Evolutionary conservation across 2,113 vertebrate species (phyloP), one percentile per base, ranked within the genome.

Genomic region (Phyllopteryx taeniolatus): DNA sequence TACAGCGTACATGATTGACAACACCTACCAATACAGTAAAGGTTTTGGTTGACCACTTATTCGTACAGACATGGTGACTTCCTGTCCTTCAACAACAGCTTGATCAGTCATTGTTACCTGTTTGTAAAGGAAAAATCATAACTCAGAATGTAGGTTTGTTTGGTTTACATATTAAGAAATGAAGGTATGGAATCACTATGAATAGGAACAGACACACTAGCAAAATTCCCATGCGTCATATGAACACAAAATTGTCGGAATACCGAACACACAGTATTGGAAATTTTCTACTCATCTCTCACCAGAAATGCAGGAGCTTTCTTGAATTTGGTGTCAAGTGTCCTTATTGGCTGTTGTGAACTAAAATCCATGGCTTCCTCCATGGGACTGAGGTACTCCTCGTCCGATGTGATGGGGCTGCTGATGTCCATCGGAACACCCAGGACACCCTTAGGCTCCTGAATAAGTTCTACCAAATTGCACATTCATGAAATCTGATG

Each of bases 401-500:
- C 98, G 0, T 99, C 98, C 0, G 98, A 99, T 13, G 98, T 98
- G 83, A 98, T 95, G 15, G 97, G 97, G 80, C 98, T 99, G 93
- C 92, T 94, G 83, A 96, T 88, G 17, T 95, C 94, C 79, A 91
- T 83, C 42, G 89, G 91, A 62, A 94, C 76, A 4, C 90, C 68
- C 75, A 94, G 78, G 77, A 84, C 86, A 39, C 88, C 83, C 74
- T 77, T 92, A 71, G 85, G 86, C 68, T 92, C 91, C 65, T 88
- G 88, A 20, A 68, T 76, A 53, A 83, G 78, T 47, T 87, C 93
- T 94, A 51, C 17, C 51, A 86, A 75, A 78, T 5, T 60, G 22
- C 56, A 62, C 6, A 35, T 63, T n/a, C 15, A 4, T 56, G n/a
- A 39, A 15, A 1, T 39, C 46, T 27, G 31, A 39, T 66, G 19